Evolutionary conservation across 1,140 invertebrate genomes (phyloP).

Genomic region (Dufourea novaeangliae): DNA sequence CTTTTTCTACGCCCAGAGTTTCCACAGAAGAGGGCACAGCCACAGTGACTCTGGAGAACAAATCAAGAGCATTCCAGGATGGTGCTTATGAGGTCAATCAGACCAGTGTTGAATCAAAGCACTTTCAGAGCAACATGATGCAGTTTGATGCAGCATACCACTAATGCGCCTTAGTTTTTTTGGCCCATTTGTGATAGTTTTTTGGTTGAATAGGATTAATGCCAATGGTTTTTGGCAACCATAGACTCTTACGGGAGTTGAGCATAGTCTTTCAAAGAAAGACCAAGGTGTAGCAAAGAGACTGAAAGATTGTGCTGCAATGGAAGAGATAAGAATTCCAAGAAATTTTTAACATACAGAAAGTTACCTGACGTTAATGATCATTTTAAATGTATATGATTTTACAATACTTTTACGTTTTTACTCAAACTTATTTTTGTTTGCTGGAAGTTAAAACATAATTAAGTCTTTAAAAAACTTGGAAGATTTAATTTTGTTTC

Average conservation of each 20-base stretch:
- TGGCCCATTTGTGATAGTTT: slow-evolving; percentile 77
- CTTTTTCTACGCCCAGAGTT: slow-evolving; percentile 50
- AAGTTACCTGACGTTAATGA: not conserved
- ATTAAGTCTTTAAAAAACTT: not conserved
- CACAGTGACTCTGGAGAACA: slow-evolving; percentile 46
- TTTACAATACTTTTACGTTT: not conserved
- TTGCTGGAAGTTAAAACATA: not conserved
- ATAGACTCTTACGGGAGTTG: slow-evolving; percentile 14
- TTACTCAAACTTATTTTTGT: not conserved
- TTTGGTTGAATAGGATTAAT: slow-evolving; percentile 68
- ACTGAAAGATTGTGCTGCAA: slow-evolving; percentile 17
- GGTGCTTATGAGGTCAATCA: slow-evolving; percentile 74
- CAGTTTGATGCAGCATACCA: slow-evolving; percentile 80
- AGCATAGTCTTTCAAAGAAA: slow-evolving; percentile 35
- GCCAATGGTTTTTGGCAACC: slow-evolving; percentile 20
- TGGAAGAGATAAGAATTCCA: slow-evolving; percentile 10
- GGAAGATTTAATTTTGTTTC: not conserved
- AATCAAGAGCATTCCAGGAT: slow-evolving; percentile 67
- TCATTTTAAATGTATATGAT: not conserved
- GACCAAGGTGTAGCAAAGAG: slow-evolving; percentile 30
- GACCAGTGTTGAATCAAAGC: slow-evolving; percentile 72
- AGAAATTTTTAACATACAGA: not conserved
- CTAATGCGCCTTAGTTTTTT: slow-evolving; percentile 74
- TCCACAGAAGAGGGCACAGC: slow-evolving; percentile 43
- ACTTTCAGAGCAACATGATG: slow-evolving; percentile 75